Evolutionary conservation across 2,888 invertebrate genomes (phyloP), one percentile per base, ranked within the genome.

Genomic region (Argynnis bischoffii): DNA sequence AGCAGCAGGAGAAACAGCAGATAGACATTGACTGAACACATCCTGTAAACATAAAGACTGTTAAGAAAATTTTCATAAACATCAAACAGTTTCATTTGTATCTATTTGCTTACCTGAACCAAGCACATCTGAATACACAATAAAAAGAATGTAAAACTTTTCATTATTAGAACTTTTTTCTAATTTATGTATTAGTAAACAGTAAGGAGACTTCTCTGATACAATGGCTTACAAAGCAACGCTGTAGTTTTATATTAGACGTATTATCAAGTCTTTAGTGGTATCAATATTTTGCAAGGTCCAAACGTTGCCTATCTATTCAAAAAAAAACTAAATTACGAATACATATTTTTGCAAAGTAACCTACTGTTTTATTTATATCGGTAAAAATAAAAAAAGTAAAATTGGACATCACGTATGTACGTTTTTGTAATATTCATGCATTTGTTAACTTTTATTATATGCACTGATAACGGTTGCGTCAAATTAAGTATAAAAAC

Each of bases 261-360:
- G 35, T 56, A 56, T 56, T 26, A n/a, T 47, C 15, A 5, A 1
- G 11, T 15, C 8, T n/a, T 48, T 26, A 47, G 8, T n/a, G 18
- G 26, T 47, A 47, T 26, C 47, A 59, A 47, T 0, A 47, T 59
- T 59, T 48, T 26, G 57, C 26, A 59, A 59, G 47, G 11, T 48
- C 21, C 57, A 48, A 35, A n/a, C 31, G 47, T 59, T 16, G 31
- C 16, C 16, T 35, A 55, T 55, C 55, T 31, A 8, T 35, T 6
- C 35, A n/a, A n/a, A n/a, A 55, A n/a, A 35, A 35, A 55, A 6
- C 8, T 1, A n/a, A 6, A 6, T 4, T 26, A n/a, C n/a, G n/a
- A n/a, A n/a, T n/a, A n/a, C n/a, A 4, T 47, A 6, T 41, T 57
- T 59, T 59, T 59, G 57, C 57, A 59, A 2, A 41, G 35, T 41